Conservation (phyloP, 2,888 invertebrate species). For the Ariolimax columbianus region DNA sequence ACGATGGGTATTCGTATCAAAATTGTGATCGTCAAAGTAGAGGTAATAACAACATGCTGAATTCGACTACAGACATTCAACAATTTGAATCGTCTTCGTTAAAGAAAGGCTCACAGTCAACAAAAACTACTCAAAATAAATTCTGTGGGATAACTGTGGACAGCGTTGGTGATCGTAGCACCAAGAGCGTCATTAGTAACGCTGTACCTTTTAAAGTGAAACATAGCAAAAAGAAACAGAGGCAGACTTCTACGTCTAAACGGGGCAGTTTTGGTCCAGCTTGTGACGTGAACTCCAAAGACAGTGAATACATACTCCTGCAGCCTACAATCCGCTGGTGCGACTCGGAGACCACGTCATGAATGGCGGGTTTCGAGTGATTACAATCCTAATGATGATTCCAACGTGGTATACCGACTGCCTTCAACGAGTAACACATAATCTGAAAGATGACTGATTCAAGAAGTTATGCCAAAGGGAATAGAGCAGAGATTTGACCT, state of each 20-base stretch:
- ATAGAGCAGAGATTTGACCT: too few species aligned
- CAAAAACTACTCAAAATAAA: not conserved
- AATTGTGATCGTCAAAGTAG: not conserved
- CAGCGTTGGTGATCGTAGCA: not conserved
- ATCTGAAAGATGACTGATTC: too few species aligned
- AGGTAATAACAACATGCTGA: not conserved
- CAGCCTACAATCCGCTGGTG: constrained; percentile 42
- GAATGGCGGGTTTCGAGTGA: too few species aligned
- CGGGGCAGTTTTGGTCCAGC: not conserved
- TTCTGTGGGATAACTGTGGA: not conserved
- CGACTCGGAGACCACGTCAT: constrained; percentile 9
- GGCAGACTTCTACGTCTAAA: not conserved
- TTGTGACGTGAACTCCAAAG: not conserved
- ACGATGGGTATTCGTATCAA: not conserved
- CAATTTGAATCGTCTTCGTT: not conserved
- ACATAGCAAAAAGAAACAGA: constrained; percentile 28
- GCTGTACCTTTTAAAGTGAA: not conserved
- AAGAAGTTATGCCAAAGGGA: too few species aligned
- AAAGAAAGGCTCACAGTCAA: not conserved
- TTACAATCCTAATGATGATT: too few species aligned
- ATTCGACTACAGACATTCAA: not conserved
- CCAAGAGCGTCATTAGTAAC: not conserved
- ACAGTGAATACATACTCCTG: constrained; percentile 41
- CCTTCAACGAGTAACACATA: not conserved
- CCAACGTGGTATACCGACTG: not conserved